Evolutionary conservation across 2,113 vertebrate genomes (phyloP).

Genomic region (Gallinago paraguaiae): DNA sequence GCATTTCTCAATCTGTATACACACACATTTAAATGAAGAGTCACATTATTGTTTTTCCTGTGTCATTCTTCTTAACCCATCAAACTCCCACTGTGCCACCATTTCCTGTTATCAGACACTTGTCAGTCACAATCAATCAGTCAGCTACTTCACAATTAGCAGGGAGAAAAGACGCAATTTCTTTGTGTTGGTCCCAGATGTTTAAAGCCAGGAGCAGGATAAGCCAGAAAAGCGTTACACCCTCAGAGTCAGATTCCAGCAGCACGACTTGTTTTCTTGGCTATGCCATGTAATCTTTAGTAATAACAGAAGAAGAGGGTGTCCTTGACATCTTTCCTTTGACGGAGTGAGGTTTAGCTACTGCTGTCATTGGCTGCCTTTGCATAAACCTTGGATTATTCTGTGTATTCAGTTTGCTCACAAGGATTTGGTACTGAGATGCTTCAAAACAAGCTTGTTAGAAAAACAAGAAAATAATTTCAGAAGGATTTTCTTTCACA

Average conservation of each 20-base stretch:
- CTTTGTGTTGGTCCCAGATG: not conserved
- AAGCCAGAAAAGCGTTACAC: not conserved
- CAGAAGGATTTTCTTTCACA: not conserved
- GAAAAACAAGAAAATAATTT: not conserved
- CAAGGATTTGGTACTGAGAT: not conserved
- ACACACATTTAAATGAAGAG: not conserved
- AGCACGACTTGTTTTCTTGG: not conserved
- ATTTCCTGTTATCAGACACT: constrained; percentile 46
- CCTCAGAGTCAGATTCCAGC: not conserved
- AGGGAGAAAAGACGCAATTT: not conserved
- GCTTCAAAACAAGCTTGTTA: not conserved
- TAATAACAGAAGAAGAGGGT: not conserved
- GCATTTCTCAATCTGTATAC: not conserved
- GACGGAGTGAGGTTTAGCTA: not conserved
- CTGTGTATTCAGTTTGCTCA: not conserved
- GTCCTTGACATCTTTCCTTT: not conserved
- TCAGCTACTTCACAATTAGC: constrained; percentile 22
- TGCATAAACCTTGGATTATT: not conserved
- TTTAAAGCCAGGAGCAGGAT: not conserved
- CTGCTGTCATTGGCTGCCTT: not conserved
- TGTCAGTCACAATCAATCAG: constrained; percentile 38
- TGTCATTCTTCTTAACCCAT: constrained; percentile 6
- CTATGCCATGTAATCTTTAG: not conserved
- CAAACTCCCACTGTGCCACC: not conserved
- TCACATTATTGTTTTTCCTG: not conserved